A percentile compares a stretch with the other conserved stretches of the same genome.
Evolutionary conservation across 2,888 invertebrate genomes (phyloP).

Genomic region (Scaptomyza flava): DNA sequence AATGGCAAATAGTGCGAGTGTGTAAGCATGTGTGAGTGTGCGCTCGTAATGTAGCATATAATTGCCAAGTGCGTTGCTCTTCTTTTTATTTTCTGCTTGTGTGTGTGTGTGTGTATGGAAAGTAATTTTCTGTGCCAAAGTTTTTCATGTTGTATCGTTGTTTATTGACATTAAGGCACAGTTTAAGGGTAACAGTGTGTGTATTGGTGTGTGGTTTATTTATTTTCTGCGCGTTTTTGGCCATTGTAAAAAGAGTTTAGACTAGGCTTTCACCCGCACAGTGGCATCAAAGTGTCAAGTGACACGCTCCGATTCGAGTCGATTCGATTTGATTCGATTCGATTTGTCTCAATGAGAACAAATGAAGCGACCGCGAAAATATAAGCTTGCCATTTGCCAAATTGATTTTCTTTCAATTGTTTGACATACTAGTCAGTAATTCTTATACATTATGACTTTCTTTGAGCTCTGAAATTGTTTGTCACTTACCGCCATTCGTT

Average conservation of each 20-base stretch:
- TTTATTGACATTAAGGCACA: conserved; percentile 78
- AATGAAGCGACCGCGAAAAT: conserved; percentile 46
- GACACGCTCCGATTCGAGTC: conserved; percentile 55
- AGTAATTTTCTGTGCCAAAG: conserved; percentile 77
- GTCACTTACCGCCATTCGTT: conserved; percentile 77
- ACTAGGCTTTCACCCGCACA: conserved; percentile 63
- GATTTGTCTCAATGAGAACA: conserved; percentile 64
- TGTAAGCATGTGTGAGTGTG: not conserved
- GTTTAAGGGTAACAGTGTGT: conserved; percentile 45
- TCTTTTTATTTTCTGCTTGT: conserved; percentile 12
- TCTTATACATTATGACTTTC: conserved; percentile 42
- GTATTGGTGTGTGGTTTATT: conserved; percentile 5
- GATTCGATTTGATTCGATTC: conserved; percentile 8
- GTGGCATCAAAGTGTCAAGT: conserved; percentile 56
- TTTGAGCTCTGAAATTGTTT: conserved; percentile 49
- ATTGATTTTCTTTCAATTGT: conserved; percentile 73
- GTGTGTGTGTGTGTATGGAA: conserved; percentile 64
- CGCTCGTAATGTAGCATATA: conserved; percentile 74
- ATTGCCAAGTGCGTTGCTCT: conserved; percentile 70
- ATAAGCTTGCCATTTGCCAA: conserved; percentile 77
- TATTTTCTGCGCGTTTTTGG: conserved; percentile 52
- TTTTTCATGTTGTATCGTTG: conserved; percentile 69
- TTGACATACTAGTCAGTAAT: conserved; percentile 38
- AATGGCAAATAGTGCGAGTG: conserved; percentile 36
- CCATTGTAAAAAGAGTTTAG: conserved; percentile 41